Evolutionary conservation across 2,797 vertebrate species (phyloP).

Genomic region (Sardinella longiceps): DNA sequence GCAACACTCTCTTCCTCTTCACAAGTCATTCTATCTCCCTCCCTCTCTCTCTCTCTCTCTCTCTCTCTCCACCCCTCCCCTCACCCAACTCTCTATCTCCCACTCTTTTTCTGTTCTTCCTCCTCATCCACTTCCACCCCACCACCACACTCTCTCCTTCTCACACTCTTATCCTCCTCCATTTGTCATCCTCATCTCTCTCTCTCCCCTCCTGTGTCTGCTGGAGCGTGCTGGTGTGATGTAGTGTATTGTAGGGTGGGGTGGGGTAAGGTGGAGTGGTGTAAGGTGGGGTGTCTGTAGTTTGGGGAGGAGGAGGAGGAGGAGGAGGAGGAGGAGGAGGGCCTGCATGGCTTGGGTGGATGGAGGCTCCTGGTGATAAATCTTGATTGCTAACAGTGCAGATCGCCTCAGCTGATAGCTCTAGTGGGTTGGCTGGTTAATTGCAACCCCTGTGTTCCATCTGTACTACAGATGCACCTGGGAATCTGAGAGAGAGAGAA

Average conservation of each 20-base stretch:
- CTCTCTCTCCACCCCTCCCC: conserved; percentile 25
- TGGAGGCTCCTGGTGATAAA: conserved; percentile 39
- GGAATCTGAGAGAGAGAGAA: neutral
- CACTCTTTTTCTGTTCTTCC: conserved; percentile 30
- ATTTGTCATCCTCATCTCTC: neutral
- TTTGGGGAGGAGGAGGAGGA: too few species aligned
- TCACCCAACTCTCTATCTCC: conserved; percentile 29
- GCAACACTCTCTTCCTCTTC: neutral
- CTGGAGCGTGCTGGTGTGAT: conserved; percentile 30
- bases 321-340: too few species aligned
- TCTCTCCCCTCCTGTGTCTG: neutral
- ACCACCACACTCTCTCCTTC: neutral
- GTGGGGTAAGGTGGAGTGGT: conserved; percentile 31
- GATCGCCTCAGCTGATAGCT: conserved; percentile 51
- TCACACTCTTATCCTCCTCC: neutral
- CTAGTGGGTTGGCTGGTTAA: conserved; percentile 55
- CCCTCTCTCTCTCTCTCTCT: conserved; percentile 21
- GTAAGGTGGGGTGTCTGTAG: too few species aligned
- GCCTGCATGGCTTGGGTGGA: too few species aligned
- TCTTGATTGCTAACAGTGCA: conserved; percentile 48
- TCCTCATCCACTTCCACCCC: conserved; percentile 22
- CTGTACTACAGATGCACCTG: neutral
- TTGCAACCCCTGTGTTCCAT: conserved; percentile 50
- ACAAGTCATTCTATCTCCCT: too few species aligned
- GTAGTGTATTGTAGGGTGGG: neutral